Base-by-base conservation (phyloP, 1,140 invertebrate species). In the Bradysia coprophila region DNA sequence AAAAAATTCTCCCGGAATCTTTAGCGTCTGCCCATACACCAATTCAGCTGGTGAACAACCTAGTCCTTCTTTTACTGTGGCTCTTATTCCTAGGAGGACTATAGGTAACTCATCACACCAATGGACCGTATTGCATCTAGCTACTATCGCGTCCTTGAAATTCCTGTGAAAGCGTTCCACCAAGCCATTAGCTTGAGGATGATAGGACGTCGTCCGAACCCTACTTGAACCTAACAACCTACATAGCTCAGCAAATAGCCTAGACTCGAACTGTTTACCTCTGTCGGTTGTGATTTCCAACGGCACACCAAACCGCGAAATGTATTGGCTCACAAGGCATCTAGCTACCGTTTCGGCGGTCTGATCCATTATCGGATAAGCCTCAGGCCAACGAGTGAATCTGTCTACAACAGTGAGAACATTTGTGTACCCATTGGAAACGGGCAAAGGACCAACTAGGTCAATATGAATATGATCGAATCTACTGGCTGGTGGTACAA, bases 311-410 rank as follows among this genome's bases (percentile, higher is more conserved):
- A n/a, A n/a, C n/a, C n/a, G n/a, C n/a, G n/a, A n/a, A n/a, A 60
- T 52, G 54, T 57, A 62, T 2, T 43, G 3, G 24, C 33, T 22
- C 10, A 46, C 44, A 6, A 58, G 41, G 0, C 38, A 37, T 37
- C 19, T 43, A 4, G 51, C 48, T 19, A 53, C 46, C 3, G 32
- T 43, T 20, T 50, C 46, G 5, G 62, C 60, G 5, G 53, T 47
- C 1, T 61, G 62, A 20, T 68, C 57, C 13, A 41, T n/a, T 0
- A 66, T 24, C 3, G 65, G 65, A 19, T 60, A 42, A 2, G 59
- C 57, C 50, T 66, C 64, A 0, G 57, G 62, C 62, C 61, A 71
- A 21, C 60, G 44, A 1, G 66, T 64, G 44, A 51, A 65, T 28
- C 57, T 41, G 45, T 69, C 66, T 5, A 66, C 58, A 4, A 53